Evolutionary conservation across 2,113 vertebrate genomes (phyloP), one percentile per base, ranked within the genome.

Genomic region (Campylomormyrus tamandua): DNA sequence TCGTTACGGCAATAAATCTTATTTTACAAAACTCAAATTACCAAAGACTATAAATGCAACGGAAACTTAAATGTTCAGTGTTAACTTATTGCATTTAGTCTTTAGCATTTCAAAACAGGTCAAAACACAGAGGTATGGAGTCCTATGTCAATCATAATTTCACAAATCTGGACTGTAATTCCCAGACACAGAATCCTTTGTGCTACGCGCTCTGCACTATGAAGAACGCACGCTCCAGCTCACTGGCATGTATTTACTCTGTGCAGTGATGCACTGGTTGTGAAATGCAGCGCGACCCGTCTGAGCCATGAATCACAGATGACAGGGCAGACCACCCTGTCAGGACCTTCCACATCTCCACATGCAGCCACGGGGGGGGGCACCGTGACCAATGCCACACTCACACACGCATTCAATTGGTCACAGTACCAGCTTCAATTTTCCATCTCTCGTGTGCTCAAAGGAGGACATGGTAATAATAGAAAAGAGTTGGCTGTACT

Each of bases 401-500:
- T 35, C 21, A n/a, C 21, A 42, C 58, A 45, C 7, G 15, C 13
- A 45, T 58, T 45, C 45, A 24, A 27, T 86, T 27, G 86, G 49
- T 83, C 39, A 31, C 21, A 7, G 45, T 62, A 50, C 87, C 53
- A 31, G 27, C 87, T 58, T 24, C 52, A 27, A 21, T 46, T 49
- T 62, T 50, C 74, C 74, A 46, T 31, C 52, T 27, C 66, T 50
- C 3, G 31, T 83, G 5, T 58, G 21, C 39, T 84, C 39, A 48
- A 84, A 49, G 39, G 9, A 56, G 53, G 52, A 84, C 62, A 83
- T 91, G 89, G 86, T 88, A 90, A 88, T 77, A 90, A 77, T 90
- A 56, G 83, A 31, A 77, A 53, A 80, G 46, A 74, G 35, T 85
- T 70, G 52, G 50, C 27, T 52, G 89, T 45, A 56, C 77, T 48